Percentiles rank a stretch among this genome's conserved stretches.
Evolutionary conservation across 2,888 invertebrate genomes (phyloP).

Genomic region (Carpatolechia fugitivella): DNA sequence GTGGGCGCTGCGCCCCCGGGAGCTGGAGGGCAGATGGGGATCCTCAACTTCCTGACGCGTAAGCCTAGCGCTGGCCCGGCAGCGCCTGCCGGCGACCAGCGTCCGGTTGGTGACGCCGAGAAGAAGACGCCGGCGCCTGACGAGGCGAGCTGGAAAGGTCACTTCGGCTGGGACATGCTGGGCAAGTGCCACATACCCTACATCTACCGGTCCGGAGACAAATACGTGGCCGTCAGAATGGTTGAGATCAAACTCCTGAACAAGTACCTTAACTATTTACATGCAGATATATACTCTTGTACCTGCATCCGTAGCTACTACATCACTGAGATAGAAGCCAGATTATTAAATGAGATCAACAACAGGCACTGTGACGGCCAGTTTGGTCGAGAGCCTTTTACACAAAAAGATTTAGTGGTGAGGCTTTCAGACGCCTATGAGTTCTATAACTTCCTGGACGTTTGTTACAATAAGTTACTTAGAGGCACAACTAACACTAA

Average conservation of each 20-base stretch:
- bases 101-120: conserved; percentile 52
- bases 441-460: conserved; percentile 93
- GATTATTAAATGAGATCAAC: conserved; percentile 95
- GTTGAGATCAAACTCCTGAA: conserved; percentile 94
- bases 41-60: conserved; percentile 81
- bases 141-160: conserved; percentile 87
- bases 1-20: conserved; percentile 55
- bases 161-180: conserved; percentile 95
- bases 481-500: conserved; percentile 84
- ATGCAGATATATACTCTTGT: conserved; percentile 94
- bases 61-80: conserved; percentile 41
- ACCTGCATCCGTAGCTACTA: conserved; percentile 95
- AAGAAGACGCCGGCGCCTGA: conserved; percentile 78
- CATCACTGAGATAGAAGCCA: conserved; percentile 93
- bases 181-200: conserved; percentile 93
- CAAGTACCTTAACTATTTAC: conserved; percentile 92
- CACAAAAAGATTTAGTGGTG: conserved; percentile 93
- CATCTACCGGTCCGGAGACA: conserved; percentile 89
- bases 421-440: conserved; percentile 92
- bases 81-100: conserved; percentile 48
- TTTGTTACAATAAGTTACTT: conserved; percentile 91
- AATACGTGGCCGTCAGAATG: conserved; percentile 96
- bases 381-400: conserved; percentile 93
- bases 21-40: conserved; percentile 75
- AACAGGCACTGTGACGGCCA: conserved; percentile 93